These are phyloP conservation scores for Drosophila sturtevanti DNA, from an alignment of 1,140 invertebrate species.

Conservation along the genomic window DNA sequence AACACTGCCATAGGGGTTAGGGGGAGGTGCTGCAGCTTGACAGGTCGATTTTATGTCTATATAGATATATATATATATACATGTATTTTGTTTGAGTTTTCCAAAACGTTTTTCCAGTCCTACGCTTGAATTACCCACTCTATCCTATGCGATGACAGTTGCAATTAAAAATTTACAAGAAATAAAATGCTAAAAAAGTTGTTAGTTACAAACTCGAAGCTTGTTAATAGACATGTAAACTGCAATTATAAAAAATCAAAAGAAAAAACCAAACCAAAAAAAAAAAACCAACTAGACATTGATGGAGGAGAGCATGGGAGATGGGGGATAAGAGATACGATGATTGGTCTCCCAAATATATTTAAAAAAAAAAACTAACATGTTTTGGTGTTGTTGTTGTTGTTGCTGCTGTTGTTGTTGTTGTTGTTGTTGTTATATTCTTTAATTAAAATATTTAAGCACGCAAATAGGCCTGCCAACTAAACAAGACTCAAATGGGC, in stretches of 20 bases:
- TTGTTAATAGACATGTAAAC: slow-evolving; percentile 79
- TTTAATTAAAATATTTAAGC: slow-evolving; percentile 80
- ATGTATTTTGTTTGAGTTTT: neutral
- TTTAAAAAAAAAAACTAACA: slow-evolving; percentile 47
- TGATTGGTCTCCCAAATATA: slow-evolving; percentile 51
- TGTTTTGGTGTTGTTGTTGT: slow-evolving; percentile 15
- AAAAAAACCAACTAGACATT: neutral
- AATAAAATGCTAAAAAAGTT: slow-evolving; percentile 24
- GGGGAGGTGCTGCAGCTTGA: slow-evolving; percentile 11
- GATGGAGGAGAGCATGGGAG: slow-evolving; percentile 11
- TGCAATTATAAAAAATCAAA: slow-evolving; percentile 63
- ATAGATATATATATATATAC: neutral
- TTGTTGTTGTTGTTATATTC: slow-evolving; percentile 33
- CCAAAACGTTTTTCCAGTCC: slow-evolving; percentile 16
- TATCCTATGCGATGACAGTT: slow-evolving; percentile 54
- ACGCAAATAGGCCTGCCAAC: slow-evolving; percentile 73
- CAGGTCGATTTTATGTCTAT: slow-evolving; percentile 25
- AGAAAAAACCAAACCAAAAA: too few species aligned
- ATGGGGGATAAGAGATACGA: neutral
- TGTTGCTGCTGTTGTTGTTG: neutral
- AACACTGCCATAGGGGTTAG: too few species aligned
- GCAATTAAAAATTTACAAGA: slow-evolving; percentile 41
- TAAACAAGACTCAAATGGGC: slow-evolving; percentile 57
- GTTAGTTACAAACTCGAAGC: slow-evolving; percentile 18
- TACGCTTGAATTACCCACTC: slow-evolving; percentile 45